Conservation (phyloP, 2,113 vertebrate species). For the Stegostoma tigrinum region DNA sequence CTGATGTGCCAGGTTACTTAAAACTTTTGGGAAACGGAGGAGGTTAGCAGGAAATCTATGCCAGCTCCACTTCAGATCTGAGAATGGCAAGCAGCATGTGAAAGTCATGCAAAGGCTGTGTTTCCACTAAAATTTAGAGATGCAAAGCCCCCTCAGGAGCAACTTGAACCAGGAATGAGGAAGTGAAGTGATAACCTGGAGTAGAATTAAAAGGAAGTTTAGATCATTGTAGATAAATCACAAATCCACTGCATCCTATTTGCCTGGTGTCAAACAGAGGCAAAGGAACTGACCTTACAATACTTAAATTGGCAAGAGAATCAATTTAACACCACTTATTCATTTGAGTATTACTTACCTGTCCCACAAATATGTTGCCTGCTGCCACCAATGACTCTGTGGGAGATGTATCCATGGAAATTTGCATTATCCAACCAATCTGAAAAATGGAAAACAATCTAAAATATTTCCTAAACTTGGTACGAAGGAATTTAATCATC, state of each 20-base stretch:
- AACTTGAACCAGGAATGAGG: background rate
- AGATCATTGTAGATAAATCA: background rate
- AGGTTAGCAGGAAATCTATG: background rate
- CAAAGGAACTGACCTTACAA: background rate
- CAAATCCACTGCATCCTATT: background rate
- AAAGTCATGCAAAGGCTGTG: background rate
- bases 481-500: background rate
- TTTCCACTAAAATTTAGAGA: background rate
- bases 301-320: background rate
- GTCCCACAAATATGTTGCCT: constrained; percentile 78
- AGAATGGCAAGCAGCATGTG: background rate
- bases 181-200: background rate
- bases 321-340: background rate
- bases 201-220: background rate
- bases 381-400: constrained; percentile 75
- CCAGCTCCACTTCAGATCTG: background rate
- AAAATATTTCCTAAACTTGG: background rate
- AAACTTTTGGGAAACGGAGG: background rate
- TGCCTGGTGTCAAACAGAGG: background rate
- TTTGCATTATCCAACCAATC: constrained; percentile 76
- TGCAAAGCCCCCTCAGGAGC: background rate
- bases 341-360: constrained; percentile 53
- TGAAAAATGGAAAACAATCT: constrained; percentile 44
- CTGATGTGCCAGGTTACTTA: background rate
- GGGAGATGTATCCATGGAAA: constrained; percentile 71